Conservation (phyloP, 2,113 vertebrate genomes). For the Hemiprocne comata region DNA sequence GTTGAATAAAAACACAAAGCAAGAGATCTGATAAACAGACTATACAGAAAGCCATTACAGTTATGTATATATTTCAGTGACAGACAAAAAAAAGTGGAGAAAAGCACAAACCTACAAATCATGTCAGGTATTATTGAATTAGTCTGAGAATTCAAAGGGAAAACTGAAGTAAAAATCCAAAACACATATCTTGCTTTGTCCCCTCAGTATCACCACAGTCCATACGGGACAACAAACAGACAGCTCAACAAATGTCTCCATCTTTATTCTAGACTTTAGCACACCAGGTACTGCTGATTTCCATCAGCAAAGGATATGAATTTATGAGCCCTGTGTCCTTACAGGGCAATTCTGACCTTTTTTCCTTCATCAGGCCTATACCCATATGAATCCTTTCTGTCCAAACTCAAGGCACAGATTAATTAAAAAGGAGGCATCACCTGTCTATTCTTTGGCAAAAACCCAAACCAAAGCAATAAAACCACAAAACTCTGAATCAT, state of each 20-base stretch:
- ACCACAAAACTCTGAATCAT: not conserved
- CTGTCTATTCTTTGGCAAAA: not conserved
- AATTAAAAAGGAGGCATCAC: not conserved
- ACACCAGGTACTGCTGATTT: not conserved
- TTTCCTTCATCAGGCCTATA: not conserved
- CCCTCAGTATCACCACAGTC: not conserved
- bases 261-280: not conserved
- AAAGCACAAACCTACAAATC: constrained; percentile 16
- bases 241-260: not conserved
- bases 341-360: not conserved
- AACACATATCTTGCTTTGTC: not conserved
- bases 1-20: constrained; percentile 15
- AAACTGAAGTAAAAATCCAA: not conserved
- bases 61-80: not conserved
- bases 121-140: not conserved
- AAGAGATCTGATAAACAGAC: not conserved
- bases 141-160: not conserved
- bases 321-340: not conserved
- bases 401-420: not conserved
- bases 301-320: not conserved
- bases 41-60: not conserved
- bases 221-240: not conserved
- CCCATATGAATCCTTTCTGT: not conserved
- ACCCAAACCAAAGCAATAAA: not conserved
- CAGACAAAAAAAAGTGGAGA: not conserved